Evolutionary conservation across 2,113 vertebrate genomes (phyloP), one percentile per base, ranked within the genome.

Genomic region (Zosterops hypoxanthus): DNA sequence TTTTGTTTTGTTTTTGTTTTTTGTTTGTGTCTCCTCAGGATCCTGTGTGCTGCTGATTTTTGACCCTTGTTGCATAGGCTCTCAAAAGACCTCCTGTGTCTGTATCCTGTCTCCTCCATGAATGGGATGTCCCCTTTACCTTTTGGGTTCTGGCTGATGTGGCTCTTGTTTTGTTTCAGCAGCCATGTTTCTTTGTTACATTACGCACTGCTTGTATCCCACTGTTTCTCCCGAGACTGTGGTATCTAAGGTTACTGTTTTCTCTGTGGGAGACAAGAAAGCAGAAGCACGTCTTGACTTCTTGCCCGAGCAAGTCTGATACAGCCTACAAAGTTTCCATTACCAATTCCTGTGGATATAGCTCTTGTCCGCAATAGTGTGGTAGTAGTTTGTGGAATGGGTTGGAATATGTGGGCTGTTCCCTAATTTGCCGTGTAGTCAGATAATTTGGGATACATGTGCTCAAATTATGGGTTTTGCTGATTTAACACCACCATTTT

Each of bases 61-160:
- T 86, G 26, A 29, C 28, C 15, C 3, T 2, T 61, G 0, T 57
- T 65, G 9, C 22, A 16, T 11, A 36, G 33, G 7, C 25, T 86
- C 13, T 49, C 46, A 14, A 18, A 47, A 5, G 6, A 18, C 41
- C 3, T 49, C 12, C 15, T 72, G n/a, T 60, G 33, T 55, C 61
- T 82, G 8, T 42, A 16, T n/a, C 7, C 20, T 66, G 25, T 84
- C 23, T 2, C 2, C 11, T 22, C 20, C 0, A 1, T 24, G 23
- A 19, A 46, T 20, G 9, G 11, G 18, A 28, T 47, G 33, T n/a
- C 39, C 20, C 25, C 7, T 34, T 61, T 85, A 18, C n/a, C 17
- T 50, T 73, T 70, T 73, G 34, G 23, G 3, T 44, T 78, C 34
- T 42, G 47, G 23, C 12, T 42, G 56, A 6, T 44, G 50, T 80